Evolutionary conservation across 2,797 vertebrate species (phyloP), one percentile per base, ranked within the genome.

Genomic region (Alauda arvensis): DNA sequence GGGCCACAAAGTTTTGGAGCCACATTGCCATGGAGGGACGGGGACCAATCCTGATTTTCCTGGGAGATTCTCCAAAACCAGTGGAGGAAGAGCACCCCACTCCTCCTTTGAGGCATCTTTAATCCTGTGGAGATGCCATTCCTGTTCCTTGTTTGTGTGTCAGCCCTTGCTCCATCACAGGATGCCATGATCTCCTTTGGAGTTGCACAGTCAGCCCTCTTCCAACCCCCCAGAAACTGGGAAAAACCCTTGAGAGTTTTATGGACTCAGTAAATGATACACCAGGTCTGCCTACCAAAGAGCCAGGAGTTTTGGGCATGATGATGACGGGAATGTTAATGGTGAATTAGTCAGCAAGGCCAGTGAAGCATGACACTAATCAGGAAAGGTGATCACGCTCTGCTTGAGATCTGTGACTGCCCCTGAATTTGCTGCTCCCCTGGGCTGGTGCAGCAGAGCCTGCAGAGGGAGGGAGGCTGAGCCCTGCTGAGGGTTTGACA

Each of bases 141-240:
- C 62, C 70, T 46, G 24, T 3, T 40, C 46, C 33, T 33, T 17
- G 40, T 40, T 46, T 14, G 2, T 4, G 12, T 14, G 39, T 21
- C 25, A 79, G 61, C n/a, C 19, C 24, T 76, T 29, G 9, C 25
- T 84, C 42, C n/a, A 16, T 2, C 34, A 29, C 10, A 14, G 21
- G 29, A 14, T 3, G 9, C n/a, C 12, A 2, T 3, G 16, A 28
- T 45, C 15, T 71, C 19, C 48, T 72, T 18, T 1, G 0, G n/a
- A 19, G 26, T 5, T 5, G 26, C 3, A 2, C 6, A 10, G 19
- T 4, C 46, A 16, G 26, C 15, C 8, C 18, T 56, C n/a, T 3
- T 74, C 49, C n/a, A n/a, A 0, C 8, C 45, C 52, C 28, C 8
- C 11, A 51, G 53, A 55, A 40, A 14, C 3, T 1, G 15, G 25